Conservation (phyloP, 2,797 vertebrate genomes). For the Loriculus beryllinus region DNA sequence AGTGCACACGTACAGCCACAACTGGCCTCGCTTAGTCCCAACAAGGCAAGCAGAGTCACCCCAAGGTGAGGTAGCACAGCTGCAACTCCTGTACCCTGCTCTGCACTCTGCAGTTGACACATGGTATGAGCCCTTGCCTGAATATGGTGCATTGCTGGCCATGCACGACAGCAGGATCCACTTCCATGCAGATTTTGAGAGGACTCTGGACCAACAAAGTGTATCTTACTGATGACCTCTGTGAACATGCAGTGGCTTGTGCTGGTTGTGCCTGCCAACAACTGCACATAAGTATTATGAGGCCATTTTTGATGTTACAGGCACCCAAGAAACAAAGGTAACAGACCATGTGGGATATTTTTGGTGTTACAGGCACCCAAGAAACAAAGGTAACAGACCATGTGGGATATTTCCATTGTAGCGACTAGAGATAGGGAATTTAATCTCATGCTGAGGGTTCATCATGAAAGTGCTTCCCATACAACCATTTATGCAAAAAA, state of each 20-base stretch:
- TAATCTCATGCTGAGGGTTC: not conserved
- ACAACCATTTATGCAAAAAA: not conserved
- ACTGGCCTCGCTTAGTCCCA: not conserved
- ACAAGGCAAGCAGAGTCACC: not conserved
- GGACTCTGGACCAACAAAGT: not conserved
- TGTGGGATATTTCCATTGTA: not conserved
- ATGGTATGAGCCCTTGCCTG: not conserved
- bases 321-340: not conserved
- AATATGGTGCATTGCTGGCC: not conserved
- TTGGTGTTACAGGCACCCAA: no score
- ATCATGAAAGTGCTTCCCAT: not conserved
- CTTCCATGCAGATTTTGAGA: not conserved
- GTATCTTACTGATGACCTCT: not conserved
- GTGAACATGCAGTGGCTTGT: not conserved
- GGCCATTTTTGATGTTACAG: not conserved
- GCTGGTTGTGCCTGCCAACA: not conserved
- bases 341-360: not conserved
- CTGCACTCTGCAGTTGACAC: accelerated
- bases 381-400: no score
- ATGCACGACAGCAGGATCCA: not conserved
- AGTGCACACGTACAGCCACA: not conserved
- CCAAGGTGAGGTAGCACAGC: not conserved
- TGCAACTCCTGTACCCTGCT: not conserved
- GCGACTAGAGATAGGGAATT: not conserved
- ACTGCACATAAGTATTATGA: not conserved